Conservation (phyloP, 2,797 vertebrate species). For the Peromyscus melanophrys region DNA sequence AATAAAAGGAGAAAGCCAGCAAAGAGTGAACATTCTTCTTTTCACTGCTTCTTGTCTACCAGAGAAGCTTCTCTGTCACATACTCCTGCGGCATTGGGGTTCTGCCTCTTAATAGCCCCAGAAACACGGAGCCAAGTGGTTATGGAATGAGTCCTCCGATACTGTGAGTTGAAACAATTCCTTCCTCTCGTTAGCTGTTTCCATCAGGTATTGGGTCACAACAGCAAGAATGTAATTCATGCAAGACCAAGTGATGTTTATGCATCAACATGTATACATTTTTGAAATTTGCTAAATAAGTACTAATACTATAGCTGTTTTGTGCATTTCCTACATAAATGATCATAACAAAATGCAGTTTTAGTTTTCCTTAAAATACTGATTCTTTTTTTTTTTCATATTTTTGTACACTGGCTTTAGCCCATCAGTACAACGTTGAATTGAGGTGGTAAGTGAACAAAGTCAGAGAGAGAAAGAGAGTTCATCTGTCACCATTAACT, state of each 20-base stretch:
- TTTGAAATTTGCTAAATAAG: conserved; percentile 45
- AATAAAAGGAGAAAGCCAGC: not conserved
- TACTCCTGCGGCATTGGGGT: not conserved
- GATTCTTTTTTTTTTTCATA: not conserved
- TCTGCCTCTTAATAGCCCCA: not conserved
- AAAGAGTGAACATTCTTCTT: not conserved
- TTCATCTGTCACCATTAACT: not conserved
- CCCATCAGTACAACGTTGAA: not conserved
- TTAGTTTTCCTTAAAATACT: not conserved
- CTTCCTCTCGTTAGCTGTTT: not conserved
- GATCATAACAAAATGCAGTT: not conserved
- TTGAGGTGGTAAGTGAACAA: not conserved
- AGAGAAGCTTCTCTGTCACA: not conserved
- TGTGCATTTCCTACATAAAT: not conserved
- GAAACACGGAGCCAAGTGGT: not conserved
- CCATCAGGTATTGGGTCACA: not conserved
- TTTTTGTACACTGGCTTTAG: not conserved
- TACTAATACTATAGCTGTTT: conserved; percentile 25
- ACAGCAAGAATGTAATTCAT: not conserved
- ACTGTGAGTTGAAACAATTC: not conserved
- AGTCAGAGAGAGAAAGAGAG: not conserved
- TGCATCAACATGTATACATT: not conserved
- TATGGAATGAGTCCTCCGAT: not conserved
- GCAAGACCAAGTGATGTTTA: not conserved
- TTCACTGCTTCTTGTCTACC: not conserved